These are phyloP conservation scores for Lordiphosa mommai DNA, from an alignment of 1,140 invertebrate species.

Conservation along the genomic window DNA sequence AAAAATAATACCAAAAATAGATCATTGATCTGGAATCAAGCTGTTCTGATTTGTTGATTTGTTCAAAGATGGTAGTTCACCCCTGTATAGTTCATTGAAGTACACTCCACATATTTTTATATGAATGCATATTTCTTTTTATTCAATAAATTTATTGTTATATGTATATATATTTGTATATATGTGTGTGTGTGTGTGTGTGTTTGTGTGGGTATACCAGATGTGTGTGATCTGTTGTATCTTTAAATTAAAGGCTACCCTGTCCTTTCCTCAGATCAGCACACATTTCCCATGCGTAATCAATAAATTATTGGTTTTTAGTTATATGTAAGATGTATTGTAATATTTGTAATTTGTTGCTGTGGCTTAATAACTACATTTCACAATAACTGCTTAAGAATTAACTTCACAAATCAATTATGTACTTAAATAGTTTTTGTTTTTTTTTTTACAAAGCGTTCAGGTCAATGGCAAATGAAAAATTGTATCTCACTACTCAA, in stretches of 20 bases:
- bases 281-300: constrained; percentile 8
- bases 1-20: too few relatives aligned
- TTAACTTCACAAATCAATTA: constrained; percentile 42
- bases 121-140: constrained; percentile 60
- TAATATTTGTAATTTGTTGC: constrained; percentile 31
- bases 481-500: constrained; percentile 37
- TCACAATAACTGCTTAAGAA: constrained; percentile 52
- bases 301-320: constrained; percentile 18
- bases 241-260: constrained; percentile 17
- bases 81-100: background rate
- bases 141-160: constrained; percentile 52
- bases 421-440: constrained; percentile 14
- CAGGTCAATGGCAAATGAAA: constrained; percentile 63
- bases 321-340: constrained; percentile 36
- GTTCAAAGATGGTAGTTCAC: too few relatives aligned
- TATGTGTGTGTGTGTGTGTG: constrained; percentile 30
- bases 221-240: constrained; percentile 8
- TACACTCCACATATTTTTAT: constrained; percentile 1
- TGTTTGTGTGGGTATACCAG: constrained; percentile 11
- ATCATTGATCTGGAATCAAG: too few relatives aligned
- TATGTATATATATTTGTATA: constrained; percentile 55
- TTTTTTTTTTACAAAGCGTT: constrained; percentile 58
- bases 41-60: too few relatives aligned
- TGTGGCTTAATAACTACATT: constrained; percentile 44
- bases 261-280: constrained; percentile 6